Base-by-base conservation (phyloP, 2,797 vertebrate species). In the Alauda arvensis region DNA sequence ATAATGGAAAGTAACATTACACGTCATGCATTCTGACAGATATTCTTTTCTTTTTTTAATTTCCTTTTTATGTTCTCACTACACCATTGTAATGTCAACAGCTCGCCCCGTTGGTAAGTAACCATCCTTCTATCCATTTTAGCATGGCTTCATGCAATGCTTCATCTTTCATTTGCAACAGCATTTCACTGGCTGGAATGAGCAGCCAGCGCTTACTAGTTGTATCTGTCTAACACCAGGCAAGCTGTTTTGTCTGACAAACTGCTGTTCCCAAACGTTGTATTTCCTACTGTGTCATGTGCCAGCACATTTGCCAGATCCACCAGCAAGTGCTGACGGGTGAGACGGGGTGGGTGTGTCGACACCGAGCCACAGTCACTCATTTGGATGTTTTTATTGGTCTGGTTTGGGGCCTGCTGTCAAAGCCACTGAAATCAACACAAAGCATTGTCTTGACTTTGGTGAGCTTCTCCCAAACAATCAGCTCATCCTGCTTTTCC, bases 81-180 rank as follows among this genome's bases (percentile, higher is more conserved):
- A 97, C 98, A 98, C 98, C 98, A 99, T 99, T 99, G 97, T 99
- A 98, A 97, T 99, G 98, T 99, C 97, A 98, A 97, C 98, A 99
- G 99, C 98, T 97, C 98, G 98, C 97, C 99, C 98, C 71, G 98
- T 99, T 72, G 99, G 99, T 99, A 99, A 99, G 99, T 99, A 99
- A 96, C 97, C 99, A 99, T 98, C 98, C 97, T 98, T 98, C 97
- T 98, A 97, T 96, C 98, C 97, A 97, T 97, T 98, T 95, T 97
- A 96, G 98, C 98, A 99, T 98, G 98, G 90, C 95, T 95, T 97
- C 96, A 95, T 94, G 93, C 90, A 95, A 26, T 97, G 96, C 93
- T 95, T 96, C 97, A 95, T 96, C 94, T 93, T 95, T 96, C 97
- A 97, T 97, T 96, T 95, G 91, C 91, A 88, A 61, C 86, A 91